Percentiles rank a stretch among this genome's conserved stretches.
Conservation (phyloP, 2,888 invertebrate species). For the Melanargia galathea region DNA sequence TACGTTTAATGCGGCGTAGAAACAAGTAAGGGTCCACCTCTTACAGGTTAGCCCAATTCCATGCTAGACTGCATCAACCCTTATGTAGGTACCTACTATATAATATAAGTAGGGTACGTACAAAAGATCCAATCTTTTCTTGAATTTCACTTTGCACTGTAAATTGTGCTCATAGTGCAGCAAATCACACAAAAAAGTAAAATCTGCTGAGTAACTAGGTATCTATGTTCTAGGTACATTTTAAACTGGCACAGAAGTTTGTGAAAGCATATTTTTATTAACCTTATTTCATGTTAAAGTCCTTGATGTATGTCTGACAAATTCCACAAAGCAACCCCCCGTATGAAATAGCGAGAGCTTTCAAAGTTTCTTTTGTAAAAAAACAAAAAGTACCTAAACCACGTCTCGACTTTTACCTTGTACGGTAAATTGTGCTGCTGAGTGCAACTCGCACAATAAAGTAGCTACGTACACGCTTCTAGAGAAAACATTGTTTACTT, state of each 20-base stretch:
- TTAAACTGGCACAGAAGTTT: neutral
- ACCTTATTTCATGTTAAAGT: conserved; percentile 2
- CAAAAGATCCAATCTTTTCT: too few species aligned
- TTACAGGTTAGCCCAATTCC: too few species aligned
- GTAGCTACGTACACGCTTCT: conserved; percentile 11
- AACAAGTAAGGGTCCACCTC: too few species aligned
- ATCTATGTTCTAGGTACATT: too few species aligned
- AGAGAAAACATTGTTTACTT: conserved; percentile 26
- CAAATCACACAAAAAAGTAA: conserved; percentile 4
- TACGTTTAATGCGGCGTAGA: too few species aligned
- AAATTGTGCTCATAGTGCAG: too few species aligned
- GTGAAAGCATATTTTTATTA: neutral
- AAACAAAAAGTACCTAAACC: conserved; percentile 23
- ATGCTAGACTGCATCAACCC: too few species aligned
- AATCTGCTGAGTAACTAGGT: neutral
- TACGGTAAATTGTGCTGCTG: conserved; percentile 25
- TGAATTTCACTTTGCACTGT: too few species aligned
- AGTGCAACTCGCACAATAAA: conserved; percentile 25
- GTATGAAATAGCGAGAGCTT: conserved; percentile 13
- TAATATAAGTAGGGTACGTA: too few species aligned
- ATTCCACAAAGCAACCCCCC: conserved; percentile 5
- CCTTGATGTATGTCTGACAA: conserved; percentile 15
- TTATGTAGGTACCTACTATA: too few species aligned
- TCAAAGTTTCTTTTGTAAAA: conserved; percentile 20
- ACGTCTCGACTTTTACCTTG: conserved; percentile 26